Evolutionary conservation across 2,113 vertebrate species (phyloP).

Genomic region (Tinamus guttatus): DNA sequence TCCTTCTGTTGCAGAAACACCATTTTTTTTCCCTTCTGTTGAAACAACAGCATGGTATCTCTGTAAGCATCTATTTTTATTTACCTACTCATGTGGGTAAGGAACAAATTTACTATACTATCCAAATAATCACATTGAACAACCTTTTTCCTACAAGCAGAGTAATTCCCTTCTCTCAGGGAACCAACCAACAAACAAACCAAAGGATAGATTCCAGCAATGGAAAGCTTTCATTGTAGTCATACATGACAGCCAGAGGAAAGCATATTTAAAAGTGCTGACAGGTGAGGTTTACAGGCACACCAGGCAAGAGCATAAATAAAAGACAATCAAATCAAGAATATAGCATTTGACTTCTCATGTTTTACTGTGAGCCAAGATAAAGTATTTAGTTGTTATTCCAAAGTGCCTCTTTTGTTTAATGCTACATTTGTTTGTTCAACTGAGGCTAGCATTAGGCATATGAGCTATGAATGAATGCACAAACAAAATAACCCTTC

Average conservation of each 20-base stretch:
- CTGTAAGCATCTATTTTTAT: neutral
- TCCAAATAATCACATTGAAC: neutral
- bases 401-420: neutral
- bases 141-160: neutral
- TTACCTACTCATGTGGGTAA: neutral
- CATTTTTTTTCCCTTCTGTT: neutral
- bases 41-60: neutral
- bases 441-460: neutral
- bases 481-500: neutral
- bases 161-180: neutral
- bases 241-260: neutral
- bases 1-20: neutral
- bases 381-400: conserved; percentile 28
- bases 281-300: neutral
- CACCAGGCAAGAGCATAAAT: neutral
- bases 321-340: neutral
- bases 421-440: neutral
- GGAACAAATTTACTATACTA: neutral
- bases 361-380: neutral
- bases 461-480: neutral
- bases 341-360: neutral
- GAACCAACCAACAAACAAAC: neutral
- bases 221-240: neutral
- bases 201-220: neutral
- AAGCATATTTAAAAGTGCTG: neutral